Base-by-base conservation (phyloP, 2,113 vertebrate species). In the Tachysurus fulvidraco region DNA sequence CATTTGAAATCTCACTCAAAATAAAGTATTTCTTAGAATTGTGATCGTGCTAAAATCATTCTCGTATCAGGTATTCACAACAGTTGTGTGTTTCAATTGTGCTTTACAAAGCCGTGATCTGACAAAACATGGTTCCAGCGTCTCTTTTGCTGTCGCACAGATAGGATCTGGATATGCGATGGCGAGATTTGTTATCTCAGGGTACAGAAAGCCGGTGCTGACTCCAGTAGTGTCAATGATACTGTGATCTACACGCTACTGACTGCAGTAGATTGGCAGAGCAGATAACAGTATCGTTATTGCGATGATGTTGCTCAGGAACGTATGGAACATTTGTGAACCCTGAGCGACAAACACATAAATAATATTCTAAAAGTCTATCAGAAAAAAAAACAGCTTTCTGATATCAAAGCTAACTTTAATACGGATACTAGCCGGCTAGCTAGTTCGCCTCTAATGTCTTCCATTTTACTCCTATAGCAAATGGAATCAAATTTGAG, bases 181-280 rank as follows among this genome's bases (percentile, higher is more conserved):
- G 36, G 55, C 41, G 57, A 81, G 79, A 82, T 82, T 82, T 52
- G 57, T 64, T 82, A 65, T 82, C 60, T 28, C 41, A 50, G 60
- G 36, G n/a, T 25, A 14, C 81, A 52, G 44, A 46, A n/a, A 30
- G 23, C 50, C 3, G 25, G n/a, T 77, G 50, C 74, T n/a, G 60
- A 50, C 13, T 82, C 25, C 44, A 28, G 81, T 65, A 60, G 44
- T 82, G 60, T 82, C 44, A 82, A 65, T 64, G 41, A 17, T 82
- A n/a, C 28, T 65, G 81, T 44, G 41, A 82, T 82, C 36, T 52
- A 52, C 62, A 69, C 9, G n/a, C 44, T n/a, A 30, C 62, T n/a
- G 8, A 62, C 23, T 64, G 60, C 36, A 62, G 57, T 55, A 36
- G 52, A 71, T 28, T 55, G 21, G 36, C 44, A 25, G 8, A 50